phyloP scores from a whole-genome alignment of 2,888 invertebrate genomes.

The Anagyrus pseudococci region DNA sequence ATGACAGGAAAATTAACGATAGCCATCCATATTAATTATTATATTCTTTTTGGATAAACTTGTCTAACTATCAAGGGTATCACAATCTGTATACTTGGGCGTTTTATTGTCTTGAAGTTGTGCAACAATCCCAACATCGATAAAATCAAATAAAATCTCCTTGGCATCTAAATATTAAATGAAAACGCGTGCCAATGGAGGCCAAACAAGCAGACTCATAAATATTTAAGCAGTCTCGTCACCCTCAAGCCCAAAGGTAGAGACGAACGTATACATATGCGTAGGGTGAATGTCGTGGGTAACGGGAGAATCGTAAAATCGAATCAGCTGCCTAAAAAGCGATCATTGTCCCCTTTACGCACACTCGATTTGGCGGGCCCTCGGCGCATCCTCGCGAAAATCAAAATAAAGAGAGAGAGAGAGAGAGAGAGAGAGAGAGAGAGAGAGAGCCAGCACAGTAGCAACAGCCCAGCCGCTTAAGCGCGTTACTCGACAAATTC shows the following conservation, averaged over 20 bases:
- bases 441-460: too few relatives aligned
- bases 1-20: too few relatives aligned
- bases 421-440: slow-evolving; percentile 25
- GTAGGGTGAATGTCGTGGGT: not conserved
- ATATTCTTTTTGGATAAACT: too few relatives aligned
- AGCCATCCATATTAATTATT: too few relatives aligned
- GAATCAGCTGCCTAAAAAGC: slow-evolving; percentile 15
- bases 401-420: slow-evolving; percentile 37
- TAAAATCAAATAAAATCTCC: slow-evolving; percentile 15
- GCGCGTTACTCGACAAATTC: slow-evolving; percentile 51
- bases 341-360: slow-evolving; percentile 22
- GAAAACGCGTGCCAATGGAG: not conserved
- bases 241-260: too few relatives aligned
- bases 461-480: not conserved
- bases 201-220: not conserved
- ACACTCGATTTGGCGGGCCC: slow-evolving; percentile 17
- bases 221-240: not conserved
- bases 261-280: not conserved
- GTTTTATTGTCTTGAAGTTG: too few relatives aligned
- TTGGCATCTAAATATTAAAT: not conserved
- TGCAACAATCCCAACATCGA: too few relatives aligned
- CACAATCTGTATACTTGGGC: too few relatives aligned
- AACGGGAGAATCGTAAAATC: slow-evolving; percentile 4
- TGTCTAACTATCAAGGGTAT: too few relatives aligned
- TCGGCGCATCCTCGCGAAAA: slow-evolving; percentile 24